A percentile compares a stretch with the other conserved stretches of the same genome.
Evolutionary conservation across 2,888 invertebrate genomes (phyloP).

Genomic region (Microctonus aethiopoides): DNA sequence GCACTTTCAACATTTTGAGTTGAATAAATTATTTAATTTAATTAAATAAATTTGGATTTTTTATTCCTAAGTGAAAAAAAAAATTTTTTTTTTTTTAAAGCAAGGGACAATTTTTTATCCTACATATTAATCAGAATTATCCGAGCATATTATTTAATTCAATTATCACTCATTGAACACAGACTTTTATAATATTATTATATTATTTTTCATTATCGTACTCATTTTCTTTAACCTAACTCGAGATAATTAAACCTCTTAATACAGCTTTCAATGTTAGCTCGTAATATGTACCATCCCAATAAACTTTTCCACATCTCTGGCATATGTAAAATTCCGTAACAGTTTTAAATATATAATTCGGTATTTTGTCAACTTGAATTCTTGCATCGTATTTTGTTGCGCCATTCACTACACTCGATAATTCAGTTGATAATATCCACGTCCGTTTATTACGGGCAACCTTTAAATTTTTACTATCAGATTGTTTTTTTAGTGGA

Average conservation of each 20-base stretch:
- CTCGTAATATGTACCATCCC: slow-evolving; percentile 71
- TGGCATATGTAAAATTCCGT: slow-evolving; percentile 77
- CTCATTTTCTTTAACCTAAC: neutral
- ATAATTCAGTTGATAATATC: slow-evolving; percentile 60
- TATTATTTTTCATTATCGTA: neutral
- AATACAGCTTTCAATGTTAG: slow-evolving; percentile 42
- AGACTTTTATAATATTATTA: neutral
- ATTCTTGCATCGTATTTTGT: slow-evolving; percentile 72
- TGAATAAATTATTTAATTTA: neutral
- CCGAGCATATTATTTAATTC: neutral
- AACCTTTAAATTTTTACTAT: neutral
- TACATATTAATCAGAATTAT: neutral
- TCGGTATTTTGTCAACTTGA: slow-evolving; percentile 69
- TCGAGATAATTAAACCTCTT: slow-evolving; percentile 44
- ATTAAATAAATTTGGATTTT: neutral
- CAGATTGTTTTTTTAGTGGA: neutral
- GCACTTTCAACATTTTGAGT: neutral
- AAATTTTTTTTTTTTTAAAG: neutral
- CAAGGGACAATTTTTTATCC: neutral
- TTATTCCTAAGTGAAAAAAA: no score
- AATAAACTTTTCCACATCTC: slow-evolving; percentile 80
- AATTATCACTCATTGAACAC: slow-evolving; percentile 3
- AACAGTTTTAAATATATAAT: slow-evolving; percentile 66
- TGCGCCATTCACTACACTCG: slow-evolving; percentile 65
- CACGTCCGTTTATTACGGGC: slow-evolving; percentile 48